These are phyloP conservation scores for Mya arenaria DNA, from an alignment of 1,140 invertebrate species.

Conservation along the genomic window DNA sequence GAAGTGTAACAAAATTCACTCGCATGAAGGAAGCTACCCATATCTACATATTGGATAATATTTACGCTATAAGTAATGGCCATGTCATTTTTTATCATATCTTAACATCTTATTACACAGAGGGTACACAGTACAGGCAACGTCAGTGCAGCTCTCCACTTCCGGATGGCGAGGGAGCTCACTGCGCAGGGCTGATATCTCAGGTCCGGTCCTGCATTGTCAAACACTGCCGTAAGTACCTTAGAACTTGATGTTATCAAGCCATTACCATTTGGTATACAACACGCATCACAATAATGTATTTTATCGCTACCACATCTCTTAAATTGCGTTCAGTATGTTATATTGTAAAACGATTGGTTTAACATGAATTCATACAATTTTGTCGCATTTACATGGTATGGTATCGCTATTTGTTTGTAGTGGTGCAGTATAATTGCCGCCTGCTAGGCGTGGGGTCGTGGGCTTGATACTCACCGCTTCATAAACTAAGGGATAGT, in stretches of 20 bases:
- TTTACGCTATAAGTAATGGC: too few species aligned
- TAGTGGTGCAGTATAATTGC: too few species aligned
- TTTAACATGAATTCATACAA: neutral
- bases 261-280: neutral
- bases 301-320: neutral
- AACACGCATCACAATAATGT: neutral
- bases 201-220: conserved; percentile 8
- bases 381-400: neutral
- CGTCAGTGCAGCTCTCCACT: conserved; percentile 23
- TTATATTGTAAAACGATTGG: neutral
- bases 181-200: neutral
- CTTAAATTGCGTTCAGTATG: too few species aligned
- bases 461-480: too few species aligned
- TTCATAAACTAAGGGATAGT: too few species aligned
- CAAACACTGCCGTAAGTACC: conserved; percentile 18
- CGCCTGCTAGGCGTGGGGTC: too few species aligned
- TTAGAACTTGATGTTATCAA: neutral
- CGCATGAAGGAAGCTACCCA: too few species aligned
- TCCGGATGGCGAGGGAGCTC: conserved; percentile 1
- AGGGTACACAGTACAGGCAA: conserved; percentile 4
- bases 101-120: too few species aligned
- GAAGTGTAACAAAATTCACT: too few species aligned
- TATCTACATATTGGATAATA: too few species aligned
- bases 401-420: too few species aligned
- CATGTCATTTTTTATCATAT: too few species aligned